Evolutionary conservation across 2,113 vertebrate genomes (phyloP).

Genomic region (Ceyx margarethae): DNA sequence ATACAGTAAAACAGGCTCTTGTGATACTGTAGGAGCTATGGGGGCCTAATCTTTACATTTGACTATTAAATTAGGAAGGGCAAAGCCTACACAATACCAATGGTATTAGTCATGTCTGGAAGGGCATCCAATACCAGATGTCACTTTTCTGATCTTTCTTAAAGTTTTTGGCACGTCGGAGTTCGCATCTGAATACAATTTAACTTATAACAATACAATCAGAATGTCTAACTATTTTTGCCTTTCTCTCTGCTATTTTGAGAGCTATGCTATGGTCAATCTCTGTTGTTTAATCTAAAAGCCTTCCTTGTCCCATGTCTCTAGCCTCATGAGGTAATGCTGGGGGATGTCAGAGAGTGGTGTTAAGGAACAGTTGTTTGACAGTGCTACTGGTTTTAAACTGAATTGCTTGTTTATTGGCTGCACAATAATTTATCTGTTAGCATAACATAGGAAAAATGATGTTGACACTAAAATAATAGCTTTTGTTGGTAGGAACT

Average conservation of each 20-base stretch:
- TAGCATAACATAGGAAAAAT: neutral
- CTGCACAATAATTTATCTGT: neutral
- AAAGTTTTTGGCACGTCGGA: constrained; percentile 75
- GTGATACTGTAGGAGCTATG: constrained; percentile 19
- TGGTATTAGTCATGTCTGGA: constrained; percentile 81
- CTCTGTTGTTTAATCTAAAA: constrained; percentile 58
- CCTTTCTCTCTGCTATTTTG: constrained; percentile 64
- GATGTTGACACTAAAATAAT: neutral
- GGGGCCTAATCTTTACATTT: constrained; percentile 68
- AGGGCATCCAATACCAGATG: constrained; percentile 80
- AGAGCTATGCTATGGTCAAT: constrained; percentile 39
- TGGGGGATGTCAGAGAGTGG: neutral
- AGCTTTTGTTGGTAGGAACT: neutral
- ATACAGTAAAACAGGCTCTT: constrained; percentile 39
- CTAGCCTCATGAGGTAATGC: constrained; percentile 36
- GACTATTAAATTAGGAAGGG: constrained; percentile 77
- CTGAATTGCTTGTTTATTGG: constrained; percentile 15
- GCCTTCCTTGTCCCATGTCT: neutral
- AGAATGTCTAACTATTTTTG: constrained; percentile 70
- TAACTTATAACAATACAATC: constrained; percentile 77
- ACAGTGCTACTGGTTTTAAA: constrained; percentile 57
- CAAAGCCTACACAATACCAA: constrained; percentile 78
- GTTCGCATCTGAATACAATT: constrained; percentile 80
- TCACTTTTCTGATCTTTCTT: constrained; percentile 79
- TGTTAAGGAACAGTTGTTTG: constrained; percentile 36